Base-by-base conservation (phyloP, 1,140 invertebrate species). In the Cydia fagiglandana region DNA sequence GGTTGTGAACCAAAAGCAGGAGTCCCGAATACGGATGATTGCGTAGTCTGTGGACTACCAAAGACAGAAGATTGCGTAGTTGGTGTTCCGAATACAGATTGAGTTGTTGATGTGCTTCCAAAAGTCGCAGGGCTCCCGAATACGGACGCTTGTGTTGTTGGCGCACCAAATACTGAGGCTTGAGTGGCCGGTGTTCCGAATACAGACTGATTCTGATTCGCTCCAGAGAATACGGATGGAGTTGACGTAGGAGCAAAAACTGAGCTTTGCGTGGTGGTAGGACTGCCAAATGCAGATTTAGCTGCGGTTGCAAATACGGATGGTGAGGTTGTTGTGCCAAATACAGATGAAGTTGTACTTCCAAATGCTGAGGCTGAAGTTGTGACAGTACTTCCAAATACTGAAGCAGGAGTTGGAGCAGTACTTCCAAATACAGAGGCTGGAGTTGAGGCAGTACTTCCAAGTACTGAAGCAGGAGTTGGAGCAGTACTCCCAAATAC, bases 401-500 rank as follows among this genome's bases (percentile, higher is more conserved):
- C 76, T 10, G 77, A 80, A 6, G 81, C n/a, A n/a, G n/a, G 78
- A 24, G 83, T 82, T 30, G 80, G 81, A 17, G 78, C 76, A 15
- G 77, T 50, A 2, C 78, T 41, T 7, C 80, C 81, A 9, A 85
- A 85, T 17, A 86, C 64, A 0, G 82, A 79, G 61, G 78, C 75
- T 84, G 79, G 86, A 70, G n/a, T 74, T 3, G 86, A 78, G 20
- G 78, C 76, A 15, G 77, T 50, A 2, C 79, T 30, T 7, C 80
- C 81, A 9, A 85, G 84, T 17, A 86, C 64, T 0, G 82, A 79
- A 61, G 78, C 75, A 83, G 79, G 86, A 70, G n/a, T 74, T 3
- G 86, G 77, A 3, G 77, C 75, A 17, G 78, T 77, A 70, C 78
- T 73, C 20, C 81, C 80, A 34, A 24, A 2, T 24, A 24, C 24